Evolutionary conservation across 2,797 vertebrate species (phyloP).

Genomic region (Etheostoma perlongum): DNA sequence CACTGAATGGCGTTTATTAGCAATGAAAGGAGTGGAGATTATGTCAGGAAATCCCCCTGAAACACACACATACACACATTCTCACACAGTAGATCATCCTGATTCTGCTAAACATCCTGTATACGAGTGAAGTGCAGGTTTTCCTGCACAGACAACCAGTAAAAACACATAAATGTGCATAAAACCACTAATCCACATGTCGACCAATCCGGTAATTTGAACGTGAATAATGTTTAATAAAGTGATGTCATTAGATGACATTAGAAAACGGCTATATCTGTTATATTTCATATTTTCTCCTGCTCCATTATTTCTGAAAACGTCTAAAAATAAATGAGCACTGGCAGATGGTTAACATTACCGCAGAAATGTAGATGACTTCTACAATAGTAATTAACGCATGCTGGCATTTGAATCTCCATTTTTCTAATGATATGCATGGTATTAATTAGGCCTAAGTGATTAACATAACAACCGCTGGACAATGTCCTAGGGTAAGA

Average conservation of each 20-base stretch:
- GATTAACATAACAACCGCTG: slow-evolving; percentile 86
- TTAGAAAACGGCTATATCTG: not conserved
- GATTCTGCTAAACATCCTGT: slow-evolving; percentile 53
- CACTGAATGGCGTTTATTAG: slow-evolving; percentile 61
- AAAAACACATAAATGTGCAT: not conserved
- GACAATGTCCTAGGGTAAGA: slow-evolving; percentile 81
- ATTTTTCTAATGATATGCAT: slow-evolving; percentile 86
- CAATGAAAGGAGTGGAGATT: slow-evolving; percentile 68
- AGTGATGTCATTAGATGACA: not conserved
- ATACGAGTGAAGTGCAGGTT: slow-evolving; percentile 7
- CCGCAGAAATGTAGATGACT: slow-evolving; percentile 64
- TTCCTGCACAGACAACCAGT: slow-evolving; percentile 18
- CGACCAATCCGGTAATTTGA: not conserved
- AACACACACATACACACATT: slow-evolving; percentile 29
- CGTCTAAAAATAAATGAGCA: slow-evolving; percentile 59
- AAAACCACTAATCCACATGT: not conserved
- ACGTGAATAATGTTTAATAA: not conserved
- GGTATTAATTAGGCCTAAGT: slow-evolving; percentile 85
- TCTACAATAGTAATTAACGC: slow-evolving; percentile 81
- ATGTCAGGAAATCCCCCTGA: slow-evolving; percentile 71
- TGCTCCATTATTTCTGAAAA: slow-evolving; percentile 19
- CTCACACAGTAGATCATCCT: slow-evolving; percentile 20
- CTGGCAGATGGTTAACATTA: slow-evolving; percentile 73
- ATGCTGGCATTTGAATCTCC: slow-evolving; percentile 82
- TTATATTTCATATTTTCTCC: slow-evolving; percentile 1